These are phyloP conservation scores for Pararge aegeria DNA, from an alignment of 1,140 invertebrate species.

Conservation along the genomic window DNA sequence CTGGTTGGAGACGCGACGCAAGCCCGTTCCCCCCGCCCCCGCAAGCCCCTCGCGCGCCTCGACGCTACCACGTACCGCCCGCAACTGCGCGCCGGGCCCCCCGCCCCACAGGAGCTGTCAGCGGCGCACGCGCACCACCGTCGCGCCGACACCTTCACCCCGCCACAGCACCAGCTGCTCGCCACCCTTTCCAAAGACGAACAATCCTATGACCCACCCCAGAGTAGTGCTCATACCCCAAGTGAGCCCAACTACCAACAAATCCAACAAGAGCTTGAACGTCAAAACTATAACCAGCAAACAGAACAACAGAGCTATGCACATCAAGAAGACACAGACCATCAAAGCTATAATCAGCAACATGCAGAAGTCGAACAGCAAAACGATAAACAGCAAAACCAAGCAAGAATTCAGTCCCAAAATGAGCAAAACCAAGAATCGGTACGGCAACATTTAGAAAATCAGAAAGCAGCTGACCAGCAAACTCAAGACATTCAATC, in stretches of 20 bases:
- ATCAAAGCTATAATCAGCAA: too few species aligned
- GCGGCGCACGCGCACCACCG: conserved; percentile 54
- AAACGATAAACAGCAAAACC: not conserved
- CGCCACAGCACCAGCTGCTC: conserved; percentile 48
- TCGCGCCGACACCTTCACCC: conserved; percentile 55
- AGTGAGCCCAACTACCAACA: not conserved
- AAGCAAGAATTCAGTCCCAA: not conserved
- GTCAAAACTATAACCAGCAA: not conserved
- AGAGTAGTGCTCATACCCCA: not conserved
- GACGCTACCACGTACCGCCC: conserved; percentile 73
- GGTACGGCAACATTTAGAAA: not conserved
- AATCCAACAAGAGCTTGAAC: not conserved
- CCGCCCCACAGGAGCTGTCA: conserved; percentile 40
- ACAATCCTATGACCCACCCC: not conserved
- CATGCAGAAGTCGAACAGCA: too few species aligned
- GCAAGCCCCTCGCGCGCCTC: conserved; percentile 46
- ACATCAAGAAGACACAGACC: not conserved
- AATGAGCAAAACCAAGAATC: not conserved
- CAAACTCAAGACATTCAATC: not conserved
- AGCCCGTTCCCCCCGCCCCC: conserved; percentile 27
- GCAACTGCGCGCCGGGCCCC: conserved; percentile 51
- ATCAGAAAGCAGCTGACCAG: not conserved
- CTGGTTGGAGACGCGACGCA: conserved; percentile 45
- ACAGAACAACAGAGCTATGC: not conserved
- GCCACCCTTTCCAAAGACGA: conserved; percentile 41